A percentile compares a stretch with the other conserved stretches of the same genome.
Conservation (phyloP, 2,113 vertebrate genomes). For the Cochlearius cochlearius region DNA sequence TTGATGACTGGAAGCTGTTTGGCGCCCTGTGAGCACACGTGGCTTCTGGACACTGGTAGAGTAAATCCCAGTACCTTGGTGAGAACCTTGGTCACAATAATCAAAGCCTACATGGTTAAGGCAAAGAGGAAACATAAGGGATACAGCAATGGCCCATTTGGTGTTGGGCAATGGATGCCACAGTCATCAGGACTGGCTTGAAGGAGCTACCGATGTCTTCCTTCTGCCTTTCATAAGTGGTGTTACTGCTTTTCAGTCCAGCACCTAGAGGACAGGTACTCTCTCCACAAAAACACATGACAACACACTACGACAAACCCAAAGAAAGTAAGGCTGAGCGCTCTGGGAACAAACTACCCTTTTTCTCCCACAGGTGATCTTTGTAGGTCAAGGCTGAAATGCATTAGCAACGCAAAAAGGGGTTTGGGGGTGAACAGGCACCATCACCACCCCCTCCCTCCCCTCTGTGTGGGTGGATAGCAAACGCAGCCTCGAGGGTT, state of each 20-base stretch:
- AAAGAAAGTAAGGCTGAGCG: not conserved
- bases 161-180: not conserved
- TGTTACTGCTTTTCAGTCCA: not conserved
- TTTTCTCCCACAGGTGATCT: not conserved
- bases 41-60: not conserved
- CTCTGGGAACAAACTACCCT: not conserved
- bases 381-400: not conserved
- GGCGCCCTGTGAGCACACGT: fast-evolving
- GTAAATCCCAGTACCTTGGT: not conserved
- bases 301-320: not conserved
- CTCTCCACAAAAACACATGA: not conserved
- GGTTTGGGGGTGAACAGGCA: not conserved
- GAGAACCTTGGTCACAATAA: not conserved
- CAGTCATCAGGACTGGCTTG: not conserved
- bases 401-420: not conserved
- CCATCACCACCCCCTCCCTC: not conserved
- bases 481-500: not conserved
- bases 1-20: not conserved
- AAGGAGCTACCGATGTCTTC: not conserved
- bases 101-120: not conserved
- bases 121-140: not conserved
- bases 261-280: not conserved
- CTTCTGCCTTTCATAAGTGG: not conserved
- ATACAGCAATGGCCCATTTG: not conserved
- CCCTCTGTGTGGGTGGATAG: not conserved